Base-by-base conservation (phyloP, 2,797 vertebrate species). In the Anniella stebbinsi region DNA sequence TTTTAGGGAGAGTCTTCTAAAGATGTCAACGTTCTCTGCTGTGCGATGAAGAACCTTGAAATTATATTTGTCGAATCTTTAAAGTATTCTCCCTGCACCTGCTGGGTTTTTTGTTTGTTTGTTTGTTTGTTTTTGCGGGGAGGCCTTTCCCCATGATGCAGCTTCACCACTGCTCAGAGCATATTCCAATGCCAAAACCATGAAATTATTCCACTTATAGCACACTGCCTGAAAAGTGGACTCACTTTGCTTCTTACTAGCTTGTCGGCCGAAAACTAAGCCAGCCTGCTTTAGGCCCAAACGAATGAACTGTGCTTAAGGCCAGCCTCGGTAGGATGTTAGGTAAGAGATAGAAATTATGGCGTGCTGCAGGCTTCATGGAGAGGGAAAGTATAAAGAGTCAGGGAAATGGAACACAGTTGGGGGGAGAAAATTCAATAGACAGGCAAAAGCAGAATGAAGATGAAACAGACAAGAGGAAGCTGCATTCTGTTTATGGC, bases 401-500 rank as follows among this genome's bases (percentile, higher is more conserved):
- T 2, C 7, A 45, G 78, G 86, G 78, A 89, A 92, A 86, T 41
- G 72, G 89, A 38, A 80, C 87, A 93, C 77, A 72, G 21, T 13
- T 48, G 4, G 84, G 57, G 23, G 89, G 86, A 88, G 75, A 83
- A 0, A 5, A 48, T 84, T 73, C 77, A 89, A 81, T 25, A 94
- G 73, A 84, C 2, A 36, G 77, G 2, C 1, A 87, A 41, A 89
- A 91, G 30, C 60, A 60, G 36, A 91, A 88, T 9, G 2, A 54
- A 23, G 90, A 41, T 12, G 84, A 90, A 90, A 94, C 87, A n/a
- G 1, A 2, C 51, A 36, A 88, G 11, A 82, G 25, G 4, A 89
- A 89, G 45, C 21, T 48, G 11, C 84, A 85, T 41, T 93, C 54
- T 76, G 33, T 91, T 88, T 85, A 83, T 38, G 33, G 17, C 85